Conservation (phyloP, 2,113 vertebrate genomes). For the Malurus melanocephalus region DNA sequence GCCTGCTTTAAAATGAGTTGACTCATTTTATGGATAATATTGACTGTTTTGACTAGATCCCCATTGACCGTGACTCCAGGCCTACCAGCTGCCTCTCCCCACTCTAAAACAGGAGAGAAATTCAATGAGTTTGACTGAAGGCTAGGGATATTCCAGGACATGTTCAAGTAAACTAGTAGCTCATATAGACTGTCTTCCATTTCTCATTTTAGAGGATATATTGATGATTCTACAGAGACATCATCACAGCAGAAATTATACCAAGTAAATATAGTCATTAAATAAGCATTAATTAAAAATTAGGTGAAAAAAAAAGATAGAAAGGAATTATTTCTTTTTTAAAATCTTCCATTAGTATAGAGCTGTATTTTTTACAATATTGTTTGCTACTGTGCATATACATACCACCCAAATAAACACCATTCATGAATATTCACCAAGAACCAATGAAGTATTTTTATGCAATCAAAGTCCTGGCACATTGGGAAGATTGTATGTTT, state of each 20-base stretch:
- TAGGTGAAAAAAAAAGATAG: neutral
- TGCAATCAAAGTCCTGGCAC: constrained; percentile 4
- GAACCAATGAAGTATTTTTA: constrained; percentile 1
- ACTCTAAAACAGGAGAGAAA: constrained; percentile 15
- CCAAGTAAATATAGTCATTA: neutral
- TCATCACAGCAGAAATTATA: neutral
- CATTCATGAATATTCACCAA: constrained; percentile 10
- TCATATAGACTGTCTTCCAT: constrained; percentile 12
- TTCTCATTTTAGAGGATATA: constrained; percentile 16
- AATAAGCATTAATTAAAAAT: neutral
- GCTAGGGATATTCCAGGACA: constrained; percentile 46
- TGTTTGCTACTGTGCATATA: neutral
- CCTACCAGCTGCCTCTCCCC: constrained; percentile 23
- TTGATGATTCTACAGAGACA: neutral
- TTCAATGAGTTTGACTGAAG: constrained; percentile 28
- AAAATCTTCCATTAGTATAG: neutral
- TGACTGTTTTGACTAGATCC: constrained; percentile 27
- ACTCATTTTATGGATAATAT: constrained; percentile 43
- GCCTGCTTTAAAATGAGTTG: constrained; percentile 21
- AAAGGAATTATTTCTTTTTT: neutral
- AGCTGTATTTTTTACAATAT: neutral
- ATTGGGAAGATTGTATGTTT: neutral
- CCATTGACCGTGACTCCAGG: constrained; percentile 26
- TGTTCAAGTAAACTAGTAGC: constrained; percentile 25
- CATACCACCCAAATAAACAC: neutral